A percentile compares a stretch with the other conserved stretches of the same genome.
These are phyloP conservation scores for Drosophila obscura DNA, from an alignment of 1,140 invertebrate species.

Conservation along the genomic window DNA sequence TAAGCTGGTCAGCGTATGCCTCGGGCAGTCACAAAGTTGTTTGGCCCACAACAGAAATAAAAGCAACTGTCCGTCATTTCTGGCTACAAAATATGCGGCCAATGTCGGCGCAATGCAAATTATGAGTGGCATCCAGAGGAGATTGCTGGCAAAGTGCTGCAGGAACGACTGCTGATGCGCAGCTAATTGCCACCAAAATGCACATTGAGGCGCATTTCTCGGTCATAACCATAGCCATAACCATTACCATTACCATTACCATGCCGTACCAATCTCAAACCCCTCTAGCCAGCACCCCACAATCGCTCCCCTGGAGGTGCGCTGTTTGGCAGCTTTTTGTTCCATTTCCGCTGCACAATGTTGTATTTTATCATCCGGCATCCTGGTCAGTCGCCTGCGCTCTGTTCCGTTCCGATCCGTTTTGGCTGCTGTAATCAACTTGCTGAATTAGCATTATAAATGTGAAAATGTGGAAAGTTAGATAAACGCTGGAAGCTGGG, in stretches of 20 bases:
- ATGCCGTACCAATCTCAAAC: neutral
- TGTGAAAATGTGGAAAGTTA: conserved; percentile 65
- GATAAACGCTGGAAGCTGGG: conserved; percentile 48
- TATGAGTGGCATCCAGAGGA: conserved; percentile 34
- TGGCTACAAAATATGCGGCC: conserved; percentile 23
- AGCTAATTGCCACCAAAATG: conserved; percentile 69
- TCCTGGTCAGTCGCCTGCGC: conserved; percentile 27
- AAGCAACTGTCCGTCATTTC: conserved; percentile 18
- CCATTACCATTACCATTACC: too few species aligned
- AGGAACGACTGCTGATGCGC: conserved; percentile 50
- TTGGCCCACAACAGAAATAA: conserved; percentile 19
- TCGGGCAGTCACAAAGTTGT: too few species aligned
- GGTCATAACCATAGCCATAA: conserved; percentile 3
- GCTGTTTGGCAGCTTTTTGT: conserved; percentile 52
- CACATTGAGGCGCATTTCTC: conserved; percentile 56
- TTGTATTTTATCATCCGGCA: conserved; percentile 70
- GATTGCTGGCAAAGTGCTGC: conserved; percentile 46
- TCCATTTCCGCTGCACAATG: conserved; percentile 59
- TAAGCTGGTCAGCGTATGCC: too few species aligned
- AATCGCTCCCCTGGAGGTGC: neutral
- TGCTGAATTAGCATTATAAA: conserved; percentile 74
- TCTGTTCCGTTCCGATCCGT: conserved; percentile 23
- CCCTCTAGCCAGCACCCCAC: neutral
- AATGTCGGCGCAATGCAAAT: conserved; percentile 22
- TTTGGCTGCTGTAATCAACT: conserved; percentile 52